Evolutionary conservation across 35 echinoderm and acorn worm genomes (phyloP).

Genomic region (Ophiothrix spiculata): DNA sequence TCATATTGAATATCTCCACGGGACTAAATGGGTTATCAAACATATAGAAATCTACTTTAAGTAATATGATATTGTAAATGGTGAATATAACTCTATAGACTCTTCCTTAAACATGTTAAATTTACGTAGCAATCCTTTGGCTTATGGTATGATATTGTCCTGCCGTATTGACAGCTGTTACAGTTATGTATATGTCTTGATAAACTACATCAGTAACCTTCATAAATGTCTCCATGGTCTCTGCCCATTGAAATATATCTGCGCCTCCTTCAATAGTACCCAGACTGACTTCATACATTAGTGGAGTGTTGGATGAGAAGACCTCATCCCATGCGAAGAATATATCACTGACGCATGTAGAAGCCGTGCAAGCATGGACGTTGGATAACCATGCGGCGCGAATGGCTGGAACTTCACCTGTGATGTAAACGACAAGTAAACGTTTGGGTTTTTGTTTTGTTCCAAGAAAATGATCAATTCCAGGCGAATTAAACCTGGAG

Average conservation of each 20-base stretch:
- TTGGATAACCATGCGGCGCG: neutral
- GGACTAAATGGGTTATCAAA: too few relatives aligned
- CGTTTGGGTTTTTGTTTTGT: too few relatives aligned
- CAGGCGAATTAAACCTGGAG: too few relatives aligned
- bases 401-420: neutral
- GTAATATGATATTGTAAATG: too few relatives aligned
- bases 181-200: neutral
- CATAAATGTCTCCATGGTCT: neutral
- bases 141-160: neutral
- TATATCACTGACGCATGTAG: neutral
- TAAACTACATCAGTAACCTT: neutral
- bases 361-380: neutral
- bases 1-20: too few relatives aligned
- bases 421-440: too few relatives aligned
- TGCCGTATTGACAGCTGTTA: neutral
- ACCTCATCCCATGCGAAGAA: neutral
- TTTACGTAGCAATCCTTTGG: neutral
- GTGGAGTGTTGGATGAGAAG: neutral
- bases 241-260: neutral
- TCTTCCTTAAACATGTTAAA: too few relatives aligned
- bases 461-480: too few relatives aligned
- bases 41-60: too few relatives aligned
- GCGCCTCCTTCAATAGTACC: neutral
- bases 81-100: too few relatives aligned
- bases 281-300: neutral